phyloP scores from a whole-genome alignment of 2,888 invertebrate genomes.

The Desoria tigrina region DNA sequence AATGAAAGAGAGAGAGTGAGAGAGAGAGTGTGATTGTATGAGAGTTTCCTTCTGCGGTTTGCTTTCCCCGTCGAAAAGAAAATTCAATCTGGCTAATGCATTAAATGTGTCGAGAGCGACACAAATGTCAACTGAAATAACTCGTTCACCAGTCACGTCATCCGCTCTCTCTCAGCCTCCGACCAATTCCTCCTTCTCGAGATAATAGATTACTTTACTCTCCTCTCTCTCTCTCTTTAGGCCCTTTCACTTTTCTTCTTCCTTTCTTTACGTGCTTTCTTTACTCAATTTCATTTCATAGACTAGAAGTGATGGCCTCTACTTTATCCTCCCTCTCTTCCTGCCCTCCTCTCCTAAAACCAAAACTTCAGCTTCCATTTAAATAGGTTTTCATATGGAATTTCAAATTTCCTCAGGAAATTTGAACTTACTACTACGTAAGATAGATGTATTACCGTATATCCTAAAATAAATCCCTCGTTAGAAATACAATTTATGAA shows the following conservation, averaged over 20 bases:
- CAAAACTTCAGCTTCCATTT: too few species aligned
- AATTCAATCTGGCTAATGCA: slow-evolving; percentile 54
- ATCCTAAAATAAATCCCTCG: too few species aligned
- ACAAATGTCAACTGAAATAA: slow-evolving; percentile 52
- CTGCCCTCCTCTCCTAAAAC: background rate
- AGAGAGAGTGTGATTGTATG: slow-evolving; percentile 18
- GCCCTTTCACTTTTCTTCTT: background rate
- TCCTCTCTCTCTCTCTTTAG: background rate
- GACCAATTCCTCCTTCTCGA: slow-evolving; percentile 17
- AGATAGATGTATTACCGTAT: too few species aligned
- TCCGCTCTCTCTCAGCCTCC: slow-evolving; percentile 5
- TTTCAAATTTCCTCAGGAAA: too few species aligned
- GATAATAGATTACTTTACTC: slow-evolving; percentile 24
- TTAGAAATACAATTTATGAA: too few species aligned
- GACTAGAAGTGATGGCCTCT: slow-evolving; percentile 8
- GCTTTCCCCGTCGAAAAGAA: slow-evolving; percentile 48
- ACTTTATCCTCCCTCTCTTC: background rate
- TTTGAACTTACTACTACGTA: too few species aligned
- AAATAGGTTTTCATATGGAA: too few species aligned
- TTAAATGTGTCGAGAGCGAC: slow-evolving; percentile 51
- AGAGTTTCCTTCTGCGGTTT: slow-evolving; percentile 52
- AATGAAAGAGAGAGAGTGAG: slow-evolving; percentile 10
- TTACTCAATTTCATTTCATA: slow-evolving; percentile 14
- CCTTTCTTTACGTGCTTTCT: slow-evolving; percentile 17
- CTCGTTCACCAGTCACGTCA: slow-evolving; percentile 30